These are phyloP conservation scores for Zingel zingel DNA, from an alignment of 2,113 vertebrate species.

Conservation along the genomic window DNA sequence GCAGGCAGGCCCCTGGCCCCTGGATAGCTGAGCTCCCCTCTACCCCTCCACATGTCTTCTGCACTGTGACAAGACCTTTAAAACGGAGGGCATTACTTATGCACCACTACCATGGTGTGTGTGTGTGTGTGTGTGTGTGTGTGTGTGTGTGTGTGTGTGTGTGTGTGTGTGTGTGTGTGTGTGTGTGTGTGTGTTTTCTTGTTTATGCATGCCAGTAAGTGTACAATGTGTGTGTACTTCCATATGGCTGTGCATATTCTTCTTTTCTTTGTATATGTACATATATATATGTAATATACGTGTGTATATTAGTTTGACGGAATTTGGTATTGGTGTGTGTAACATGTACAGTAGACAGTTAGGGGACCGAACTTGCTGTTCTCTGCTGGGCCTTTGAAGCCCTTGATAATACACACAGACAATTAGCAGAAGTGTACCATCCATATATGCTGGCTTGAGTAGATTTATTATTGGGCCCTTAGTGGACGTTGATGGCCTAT, in stretches of 20 bases:
- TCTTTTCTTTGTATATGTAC: background rate
- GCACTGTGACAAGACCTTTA: conserved; percentile 83
- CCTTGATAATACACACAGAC: conserved; percentile 72
- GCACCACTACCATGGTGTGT: conserved; percentile 47
- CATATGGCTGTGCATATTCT: background rate
- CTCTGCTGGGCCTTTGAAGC: conserved; percentile 45
- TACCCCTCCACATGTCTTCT: conserved; percentile 68
- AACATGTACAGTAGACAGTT: conserved; percentile 27
- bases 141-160: background rate
- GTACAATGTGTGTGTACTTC: background rate
- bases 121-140: conserved; percentile 20
- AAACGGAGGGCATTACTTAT: conserved; percentile 76
- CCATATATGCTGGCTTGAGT: conserved; percentile 58
- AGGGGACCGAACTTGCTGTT: conserved; percentile 21
- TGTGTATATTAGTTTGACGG: conserved; percentile 10
- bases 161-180: conserved; percentile 1
- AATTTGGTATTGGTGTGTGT: conserved; percentile 3
- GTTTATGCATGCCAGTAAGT: conserved; percentile 20
- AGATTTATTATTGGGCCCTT: conserved; percentile 77
- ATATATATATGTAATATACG: background rate
- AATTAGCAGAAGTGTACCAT: conserved; percentile 70
- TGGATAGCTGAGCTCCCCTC: conserved; percentile 63
- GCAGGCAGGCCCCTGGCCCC: conserved; percentile 63
- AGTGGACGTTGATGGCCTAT: conserved; percentile 68
- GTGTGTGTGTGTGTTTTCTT: conserved; percentile 1